phyloP scores from a whole-genome alignment of 2,888 invertebrate species.

The Nysson spinosus region DNA sequence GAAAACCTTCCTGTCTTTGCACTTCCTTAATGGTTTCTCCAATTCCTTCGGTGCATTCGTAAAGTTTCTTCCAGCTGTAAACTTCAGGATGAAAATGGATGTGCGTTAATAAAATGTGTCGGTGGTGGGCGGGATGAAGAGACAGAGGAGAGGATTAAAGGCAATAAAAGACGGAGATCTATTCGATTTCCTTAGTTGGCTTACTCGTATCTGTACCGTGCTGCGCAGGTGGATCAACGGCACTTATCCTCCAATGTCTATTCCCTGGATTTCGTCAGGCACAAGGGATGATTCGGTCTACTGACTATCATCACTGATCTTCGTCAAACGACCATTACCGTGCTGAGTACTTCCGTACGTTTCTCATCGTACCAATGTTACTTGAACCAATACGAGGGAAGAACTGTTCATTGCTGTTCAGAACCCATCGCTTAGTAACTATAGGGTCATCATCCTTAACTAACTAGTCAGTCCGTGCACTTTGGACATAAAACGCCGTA shows the following conservation, averaged over 20 bases:
- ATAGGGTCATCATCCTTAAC: too few species aligned
- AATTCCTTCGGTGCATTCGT: neutral
- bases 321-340: conserved; percentile 20
- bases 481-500: too few species aligned
- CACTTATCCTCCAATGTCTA: conserved; percentile 24
- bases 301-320: conserved; percentile 41
- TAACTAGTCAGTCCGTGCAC: too few species aligned
- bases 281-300: conserved; percentile 3
- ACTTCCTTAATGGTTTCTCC: conserved; percentile 2
- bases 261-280: conserved; percentile 15
- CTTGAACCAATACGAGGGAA: too few species aligned
- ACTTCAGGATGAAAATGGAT: conserved; percentile 24
- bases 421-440: too few species aligned
- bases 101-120: conserved; percentile 35
- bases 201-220: conserved; percentile 8
- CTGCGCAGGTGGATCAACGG: conserved; percentile 20
- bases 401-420: too few species aligned
- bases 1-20: neutral
- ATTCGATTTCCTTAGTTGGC: conserved; percentile 18
- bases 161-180: conserved; percentile 28
- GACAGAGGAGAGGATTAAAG: conserved; percentile 1
- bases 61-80: conserved; percentile 15
- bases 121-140: neutral
- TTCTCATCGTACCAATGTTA: too few species aligned
- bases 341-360: conserved; percentile 22